A percentile compares a stretch with the other conserved stretches of the same genome.
Conservation (phyloP, 2,797 vertebrate genomes). For the Acanthopagrus latus region DNA sequence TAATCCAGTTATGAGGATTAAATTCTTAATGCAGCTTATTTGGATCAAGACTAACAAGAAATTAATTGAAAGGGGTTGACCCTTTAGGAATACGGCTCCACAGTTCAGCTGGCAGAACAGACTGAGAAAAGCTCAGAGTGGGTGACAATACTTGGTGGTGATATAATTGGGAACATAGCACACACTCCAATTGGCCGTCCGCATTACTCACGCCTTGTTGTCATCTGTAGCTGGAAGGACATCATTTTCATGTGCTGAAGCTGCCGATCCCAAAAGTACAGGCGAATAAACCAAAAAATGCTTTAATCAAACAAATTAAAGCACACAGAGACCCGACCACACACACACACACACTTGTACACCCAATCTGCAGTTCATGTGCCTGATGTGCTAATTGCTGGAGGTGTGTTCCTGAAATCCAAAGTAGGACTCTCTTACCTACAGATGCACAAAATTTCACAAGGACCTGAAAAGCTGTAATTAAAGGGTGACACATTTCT, state of each 20-base stretch:
- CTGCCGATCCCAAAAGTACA: constrained; percentile 40
- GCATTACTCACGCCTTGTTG: constrained; percentile 52
- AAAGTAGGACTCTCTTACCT: constrained; percentile 79
- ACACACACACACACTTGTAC: constrained; percentile 13
- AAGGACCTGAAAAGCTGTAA: constrained; percentile 83
- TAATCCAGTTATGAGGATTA: constrained; percentile 86
- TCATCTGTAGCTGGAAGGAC: constrained; percentile 56
- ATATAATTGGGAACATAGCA: constrained; percentile 74
- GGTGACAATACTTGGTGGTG: constrained; percentile 65
- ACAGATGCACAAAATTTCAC: constrained; percentile 77
- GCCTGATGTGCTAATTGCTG: constrained; percentile 77
- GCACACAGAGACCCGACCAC: constrained; percentile 6
- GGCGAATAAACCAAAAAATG: constrained; percentile 38
- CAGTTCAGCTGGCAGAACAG: constrained; percentile 70
- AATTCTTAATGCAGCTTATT: constrained; percentile 84
- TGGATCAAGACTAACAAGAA: constrained; percentile 82
- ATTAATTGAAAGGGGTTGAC: constrained; percentile 84
- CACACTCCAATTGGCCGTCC: constrained; percentile 48
- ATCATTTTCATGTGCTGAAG: constrained; percentile 47
- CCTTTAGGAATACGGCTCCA: constrained; percentile 72
- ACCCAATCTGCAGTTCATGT: constrained; percentile 25
- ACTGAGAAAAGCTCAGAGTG: constrained; percentile 67
- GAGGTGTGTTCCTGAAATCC: constrained; percentile 76
- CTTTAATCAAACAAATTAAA: constrained; percentile 52
- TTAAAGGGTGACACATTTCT: constrained; percentile 85